These are phyloP conservation scores for Cichlasoma orientale DNA, from an alignment of 2,797 vertebrate species.

Conservation along the genomic window DNA sequence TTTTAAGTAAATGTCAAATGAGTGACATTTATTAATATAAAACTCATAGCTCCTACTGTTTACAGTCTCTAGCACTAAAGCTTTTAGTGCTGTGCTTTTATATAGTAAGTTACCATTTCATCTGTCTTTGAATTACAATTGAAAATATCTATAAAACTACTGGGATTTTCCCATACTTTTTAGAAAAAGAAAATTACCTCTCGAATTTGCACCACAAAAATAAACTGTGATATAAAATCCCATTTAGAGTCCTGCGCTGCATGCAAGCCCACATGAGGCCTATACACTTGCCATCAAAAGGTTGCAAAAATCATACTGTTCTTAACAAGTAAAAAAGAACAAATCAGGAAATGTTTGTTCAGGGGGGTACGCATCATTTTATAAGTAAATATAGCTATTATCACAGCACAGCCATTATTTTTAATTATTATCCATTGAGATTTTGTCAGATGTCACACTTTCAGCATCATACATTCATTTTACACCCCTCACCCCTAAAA, in stretches of 20 bases:
- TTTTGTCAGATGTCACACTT: not conserved
- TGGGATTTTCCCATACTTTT: not conserved
- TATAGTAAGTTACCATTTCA: fast-evolving
- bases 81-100: not conserved
- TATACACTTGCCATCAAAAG: not conserved
- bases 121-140: not conserved
- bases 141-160: not conserved
- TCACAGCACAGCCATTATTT: not conserved
- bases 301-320: not conserved
- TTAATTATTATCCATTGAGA: not conserved
- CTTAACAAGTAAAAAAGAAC: not conserved
- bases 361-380: not conserved
- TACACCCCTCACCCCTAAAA: not conserved
- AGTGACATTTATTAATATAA: not conserved
- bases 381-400: not conserved
- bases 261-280: not conserved
- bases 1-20: not conserved
- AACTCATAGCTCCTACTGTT: not conserved
- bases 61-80: not conserved
- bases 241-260: not conserved
- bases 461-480: fast-evolving
- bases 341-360: not conserved
- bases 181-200: not conserved
- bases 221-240: not conserved
- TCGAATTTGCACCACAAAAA: not conserved